Evolutionary conservation across 2,113 vertebrate genomes (phyloP).

Genomic region (Tylochromis polylepis): DNA sequence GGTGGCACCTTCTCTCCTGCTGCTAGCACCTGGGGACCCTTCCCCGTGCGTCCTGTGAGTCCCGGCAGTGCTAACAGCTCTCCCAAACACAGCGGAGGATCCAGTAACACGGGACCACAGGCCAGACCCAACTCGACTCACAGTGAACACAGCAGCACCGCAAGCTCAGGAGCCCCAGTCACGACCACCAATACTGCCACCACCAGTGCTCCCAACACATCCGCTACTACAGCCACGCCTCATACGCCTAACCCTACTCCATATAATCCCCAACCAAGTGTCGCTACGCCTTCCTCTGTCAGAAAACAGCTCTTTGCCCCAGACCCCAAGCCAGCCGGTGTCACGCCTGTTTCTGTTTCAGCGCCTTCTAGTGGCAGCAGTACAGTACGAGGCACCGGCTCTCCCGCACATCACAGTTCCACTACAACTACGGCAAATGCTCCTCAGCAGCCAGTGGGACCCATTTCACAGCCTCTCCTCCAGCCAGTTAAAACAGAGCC

Average conservation of each 20-base stretch:
- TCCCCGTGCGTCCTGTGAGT: conserved; percentile 95
- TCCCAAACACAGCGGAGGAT: conserved; percentile 87
- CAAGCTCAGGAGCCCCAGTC: conserved; percentile 28
- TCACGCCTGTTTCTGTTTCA: conserved; percentile 68
- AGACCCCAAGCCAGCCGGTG: conserved; percentile 75
- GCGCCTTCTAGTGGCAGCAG: conserved; percentile 70
- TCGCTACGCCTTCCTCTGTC: conserved; percentile 87
- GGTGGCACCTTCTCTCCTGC: conserved; percentile 94
- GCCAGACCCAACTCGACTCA: conserved; percentile 43
- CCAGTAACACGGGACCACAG: conserved; percentile 22
- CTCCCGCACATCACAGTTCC: conserved; percentile 64
- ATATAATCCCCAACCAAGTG: conserved; percentile 74
- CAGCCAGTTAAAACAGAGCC: conserved; percentile 76
- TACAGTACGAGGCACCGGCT: conserved; percentile 55
- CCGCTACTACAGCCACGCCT: conserved; percentile 69
- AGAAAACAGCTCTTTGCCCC: conserved; percentile 91
- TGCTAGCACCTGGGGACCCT: conserved; percentile 96
- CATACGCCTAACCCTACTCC: conserved; percentile 70
- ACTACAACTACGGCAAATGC: conserved; percentile 63
- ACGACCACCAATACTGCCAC: conserved; percentile 30
- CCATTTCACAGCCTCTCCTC: conserved; percentile 57
- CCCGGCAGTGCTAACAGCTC: conserved; percentile 92
- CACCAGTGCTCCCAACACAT: conserved; percentile 60
- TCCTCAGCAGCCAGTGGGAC: conserved; percentile 72
- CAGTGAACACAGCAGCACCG: conserved; percentile 47